These are phyloP conservation scores for Limnephilus lunatus DNA, from an alignment of 2,888 invertebrate genomes.

Conservation along the genomic window DNA sequence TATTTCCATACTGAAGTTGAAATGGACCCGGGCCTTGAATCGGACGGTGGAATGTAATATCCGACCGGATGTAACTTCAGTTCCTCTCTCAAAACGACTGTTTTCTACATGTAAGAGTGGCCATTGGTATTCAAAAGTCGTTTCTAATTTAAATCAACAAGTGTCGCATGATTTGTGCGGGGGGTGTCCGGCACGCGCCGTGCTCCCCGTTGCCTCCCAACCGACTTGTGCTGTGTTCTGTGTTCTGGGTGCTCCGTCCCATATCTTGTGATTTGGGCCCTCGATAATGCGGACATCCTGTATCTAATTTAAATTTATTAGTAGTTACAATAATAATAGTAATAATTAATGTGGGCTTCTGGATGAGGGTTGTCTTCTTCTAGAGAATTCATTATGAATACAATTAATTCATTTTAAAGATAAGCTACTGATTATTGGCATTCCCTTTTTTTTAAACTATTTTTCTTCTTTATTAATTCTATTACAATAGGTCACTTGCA, in stretches of 20 bases:
- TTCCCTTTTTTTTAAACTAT: no score
- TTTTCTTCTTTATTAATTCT: no score
- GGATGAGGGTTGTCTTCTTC: background rate
- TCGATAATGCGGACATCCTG: background rate
- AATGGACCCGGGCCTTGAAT: slow-evolving; percentile 10
- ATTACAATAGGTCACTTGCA: no score
- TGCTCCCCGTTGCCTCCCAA: background rate
- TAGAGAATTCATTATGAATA: background rate
- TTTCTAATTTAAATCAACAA: slow-evolving; percentile 48
- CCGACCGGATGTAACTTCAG: slow-evolving; percentile 38
- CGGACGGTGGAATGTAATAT: slow-evolving; percentile 46
- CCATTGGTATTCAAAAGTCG: slow-evolving; percentile 47
- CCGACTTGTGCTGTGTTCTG: no score
- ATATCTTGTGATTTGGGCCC: background rate
- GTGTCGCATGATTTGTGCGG: slow-evolving; percentile 38
- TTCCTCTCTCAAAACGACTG: slow-evolving; percentile 38
- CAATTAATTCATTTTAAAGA: background rate
- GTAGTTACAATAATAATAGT: background rate
- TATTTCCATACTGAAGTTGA: slow-evolving; percentile 27
- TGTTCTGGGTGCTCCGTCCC: background rate
- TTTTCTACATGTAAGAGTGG: slow-evolving; percentile 33
- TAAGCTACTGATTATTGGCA: no score
- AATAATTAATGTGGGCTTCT: background rate
- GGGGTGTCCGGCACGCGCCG: background rate
- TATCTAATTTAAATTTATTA: background rate